Evolutionary conservation across 2,888 invertebrate species (phyloP).

Genomic region (Thecophora atra): DNA sequence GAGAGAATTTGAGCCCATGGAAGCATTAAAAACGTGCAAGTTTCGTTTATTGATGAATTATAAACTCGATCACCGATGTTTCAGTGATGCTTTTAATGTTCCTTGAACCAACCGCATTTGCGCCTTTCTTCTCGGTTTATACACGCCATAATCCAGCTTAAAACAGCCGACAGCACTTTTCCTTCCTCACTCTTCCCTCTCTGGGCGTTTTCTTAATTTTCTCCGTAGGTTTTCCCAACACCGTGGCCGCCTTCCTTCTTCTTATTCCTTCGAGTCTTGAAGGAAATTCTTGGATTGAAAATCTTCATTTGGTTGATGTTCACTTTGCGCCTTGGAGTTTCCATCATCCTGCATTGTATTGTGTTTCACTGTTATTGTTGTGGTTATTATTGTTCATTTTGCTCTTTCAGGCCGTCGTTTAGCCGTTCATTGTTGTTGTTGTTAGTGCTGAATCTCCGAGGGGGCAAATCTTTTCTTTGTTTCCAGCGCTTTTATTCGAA

Average conservation of each 20-base stretch:
- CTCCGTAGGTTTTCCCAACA: not conserved
- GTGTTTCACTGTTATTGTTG: not conserved
- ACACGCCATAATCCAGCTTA: no score
- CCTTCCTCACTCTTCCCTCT: not conserved
- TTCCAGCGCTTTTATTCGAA: not conserved
- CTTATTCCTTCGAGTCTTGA: not conserved
- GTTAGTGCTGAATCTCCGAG: conserved; percentile 10
- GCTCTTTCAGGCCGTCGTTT: not conserved
- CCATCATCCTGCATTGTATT: not conserved
- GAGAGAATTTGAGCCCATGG: no score
- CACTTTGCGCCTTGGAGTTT: conserved; percentile 18
- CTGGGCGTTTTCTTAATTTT: conserved; percentile 24
- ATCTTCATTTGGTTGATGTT: conserved; percentile 21
- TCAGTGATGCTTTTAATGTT: no score
- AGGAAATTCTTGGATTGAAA: conserved; percentile 21
- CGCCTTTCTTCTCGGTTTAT: no score
- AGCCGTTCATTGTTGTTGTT: conserved; percentile 3
- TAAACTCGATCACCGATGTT: no score
- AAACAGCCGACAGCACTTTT: no score
- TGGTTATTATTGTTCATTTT: conserved; percentile 31
- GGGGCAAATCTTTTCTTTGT: conserved; percentile 2
- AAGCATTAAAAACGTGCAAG: no score
- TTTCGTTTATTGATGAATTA: no score
- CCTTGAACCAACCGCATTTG: no score
- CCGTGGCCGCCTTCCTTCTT: not conserved